Percentiles rank a stretch among this genome's conserved stretches.
Conservation (phyloP, 2,797 vertebrate genomes). For the Micromesistius poutassou region DNA sequence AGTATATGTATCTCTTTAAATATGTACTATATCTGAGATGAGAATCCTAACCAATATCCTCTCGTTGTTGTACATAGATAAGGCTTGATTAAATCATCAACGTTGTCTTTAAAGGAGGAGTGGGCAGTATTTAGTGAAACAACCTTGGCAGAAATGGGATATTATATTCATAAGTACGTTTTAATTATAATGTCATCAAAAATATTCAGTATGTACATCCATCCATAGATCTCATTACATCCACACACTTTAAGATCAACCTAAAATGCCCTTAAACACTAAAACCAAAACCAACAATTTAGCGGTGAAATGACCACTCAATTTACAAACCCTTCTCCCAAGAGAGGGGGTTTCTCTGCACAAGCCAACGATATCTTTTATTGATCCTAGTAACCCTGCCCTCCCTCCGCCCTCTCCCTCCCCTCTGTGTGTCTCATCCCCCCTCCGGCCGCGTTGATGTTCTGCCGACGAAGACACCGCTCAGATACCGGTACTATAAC, state of each 20-base stretch:
- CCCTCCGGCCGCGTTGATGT: background rate
- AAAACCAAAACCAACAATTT: background rate
- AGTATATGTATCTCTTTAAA: no score
- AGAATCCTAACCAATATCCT: background rate
- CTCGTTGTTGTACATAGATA: background rate
- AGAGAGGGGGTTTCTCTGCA: background rate
- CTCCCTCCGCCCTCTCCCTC: background rate
- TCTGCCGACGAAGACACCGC: background rate
- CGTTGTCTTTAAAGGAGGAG: background rate
- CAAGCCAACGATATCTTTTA: background rate
- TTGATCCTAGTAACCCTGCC: background rate
- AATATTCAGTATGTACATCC: no score
- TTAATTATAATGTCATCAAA: background rate
- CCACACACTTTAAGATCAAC: no score
- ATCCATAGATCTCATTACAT: no score
- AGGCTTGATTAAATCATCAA: background rate
- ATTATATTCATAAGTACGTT: no score
- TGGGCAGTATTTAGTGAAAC: no score
- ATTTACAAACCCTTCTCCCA: background rate
- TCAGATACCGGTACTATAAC: background rate
- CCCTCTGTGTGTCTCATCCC: background rate
- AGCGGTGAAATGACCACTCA: background rate
- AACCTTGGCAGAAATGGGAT: no score
- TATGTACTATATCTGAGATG: background rate
- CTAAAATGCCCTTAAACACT: background rate